These are phyloP conservation scores for Muntiacus muntjak DNA, from an alignment of 2,113 vertebrate species.

Conservation along the genomic window DNA sequence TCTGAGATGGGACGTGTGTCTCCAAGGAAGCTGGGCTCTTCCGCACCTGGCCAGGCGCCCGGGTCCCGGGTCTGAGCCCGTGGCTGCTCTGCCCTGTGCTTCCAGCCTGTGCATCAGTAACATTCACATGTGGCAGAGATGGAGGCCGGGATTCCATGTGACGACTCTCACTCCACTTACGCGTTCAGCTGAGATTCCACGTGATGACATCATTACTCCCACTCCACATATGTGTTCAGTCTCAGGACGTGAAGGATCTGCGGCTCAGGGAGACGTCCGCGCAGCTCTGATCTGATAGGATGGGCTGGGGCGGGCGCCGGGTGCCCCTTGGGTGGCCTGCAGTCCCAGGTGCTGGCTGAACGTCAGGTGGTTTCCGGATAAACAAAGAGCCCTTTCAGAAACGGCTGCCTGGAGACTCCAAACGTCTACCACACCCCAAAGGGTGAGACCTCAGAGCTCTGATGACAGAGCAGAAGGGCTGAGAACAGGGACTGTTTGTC, in stretches of 20 bases:
- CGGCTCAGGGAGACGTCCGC: accelerated
- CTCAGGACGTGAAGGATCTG: not conserved
- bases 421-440: not conserved
- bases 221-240: accelerated
- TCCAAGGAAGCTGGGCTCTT: not conserved
- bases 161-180: accelerated
- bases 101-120: accelerated
- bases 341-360: not conserved
- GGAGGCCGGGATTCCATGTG: not conserved
- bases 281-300: too few relatives aligned
- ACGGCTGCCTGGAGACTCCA: not conserved
- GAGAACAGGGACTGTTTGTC: accelerated
- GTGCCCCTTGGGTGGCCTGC: not conserved
- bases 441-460: not conserved
- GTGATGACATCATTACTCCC: not conserved
- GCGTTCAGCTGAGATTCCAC: not conserved
- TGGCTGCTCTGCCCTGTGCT: too few relatives aligned
- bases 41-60: accelerated
- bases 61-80: not conserved
- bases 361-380: accelerated
- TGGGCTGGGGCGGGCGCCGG: accelerated
- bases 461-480: accelerated
- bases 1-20: not conserved
- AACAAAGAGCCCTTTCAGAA: not conserved
- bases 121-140: not conserved